A percentile compares a stretch with the other conserved stretches of the same genome.
Conservation (phyloP, 2,113 vertebrate species). For the Psittacula cyanocephala region DNA sequence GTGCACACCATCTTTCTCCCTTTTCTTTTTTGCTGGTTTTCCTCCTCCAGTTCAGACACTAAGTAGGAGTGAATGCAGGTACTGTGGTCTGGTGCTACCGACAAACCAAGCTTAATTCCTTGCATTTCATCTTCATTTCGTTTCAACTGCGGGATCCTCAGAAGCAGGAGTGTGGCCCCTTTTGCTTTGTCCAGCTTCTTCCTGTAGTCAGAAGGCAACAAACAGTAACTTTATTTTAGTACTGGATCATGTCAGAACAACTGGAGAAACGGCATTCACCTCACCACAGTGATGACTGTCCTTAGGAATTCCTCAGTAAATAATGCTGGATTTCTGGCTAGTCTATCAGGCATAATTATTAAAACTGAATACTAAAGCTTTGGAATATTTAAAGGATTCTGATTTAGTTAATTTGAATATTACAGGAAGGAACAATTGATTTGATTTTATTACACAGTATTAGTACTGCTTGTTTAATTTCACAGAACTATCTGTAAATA, state of each 20-base stretch:
- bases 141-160: neutral
- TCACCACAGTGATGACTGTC: neutral
- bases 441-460: neutral
- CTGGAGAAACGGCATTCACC: neutral
- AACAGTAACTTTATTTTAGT: neutral
- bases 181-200: neutral
- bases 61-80: neutral
- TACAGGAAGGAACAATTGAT: neutral
- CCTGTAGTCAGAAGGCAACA: neutral
- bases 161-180: neutral
- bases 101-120: neutral
- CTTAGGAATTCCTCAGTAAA: neutral
- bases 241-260: neutral
- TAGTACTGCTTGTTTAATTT: conserved; percentile 16
- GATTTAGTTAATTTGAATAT: neutral
- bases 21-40: neutral
- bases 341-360: neutral
- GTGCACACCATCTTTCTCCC: neutral
- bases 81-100: neutral
- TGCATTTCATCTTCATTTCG: neutral
- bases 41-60: neutral
- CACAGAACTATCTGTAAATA: neutral
- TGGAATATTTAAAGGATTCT: neutral
- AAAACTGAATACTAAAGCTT: neutral
- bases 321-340: neutral